Conservation (phyloP, 2,888 invertebrate species). For the Netelia fuscicornis region DNA sequence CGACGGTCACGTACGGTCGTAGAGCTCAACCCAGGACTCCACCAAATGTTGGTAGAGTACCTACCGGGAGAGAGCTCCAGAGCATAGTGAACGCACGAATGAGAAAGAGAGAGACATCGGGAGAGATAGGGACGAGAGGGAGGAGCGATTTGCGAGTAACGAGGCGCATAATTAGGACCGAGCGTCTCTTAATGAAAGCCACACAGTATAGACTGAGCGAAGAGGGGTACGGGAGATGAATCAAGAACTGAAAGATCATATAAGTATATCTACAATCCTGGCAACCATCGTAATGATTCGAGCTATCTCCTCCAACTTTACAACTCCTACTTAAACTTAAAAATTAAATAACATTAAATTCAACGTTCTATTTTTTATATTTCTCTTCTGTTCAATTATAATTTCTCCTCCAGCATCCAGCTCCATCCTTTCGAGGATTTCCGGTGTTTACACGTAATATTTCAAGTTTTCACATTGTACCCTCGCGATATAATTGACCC, state of each 20-base stretch:
- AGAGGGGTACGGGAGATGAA: constrained; percentile 18
- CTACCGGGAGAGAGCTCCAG: constrained; percentile 32
- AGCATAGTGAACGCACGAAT: constrained; percentile 25
- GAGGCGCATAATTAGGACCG: constrained; percentile 74
- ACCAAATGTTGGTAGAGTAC: constrained; percentile 21
- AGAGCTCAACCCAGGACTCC: constrained; percentile 41
- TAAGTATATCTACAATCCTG: not conserved
- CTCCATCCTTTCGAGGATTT: not conserved
- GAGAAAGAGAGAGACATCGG: not conserved
- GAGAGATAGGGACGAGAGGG: constrained; percentile 14
- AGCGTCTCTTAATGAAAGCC: constrained; percentile 73
- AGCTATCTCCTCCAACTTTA: constrained; percentile 14
- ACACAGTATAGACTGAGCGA: constrained; percentile 54
- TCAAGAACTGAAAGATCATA: not conserved
- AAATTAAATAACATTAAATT: not conserved
- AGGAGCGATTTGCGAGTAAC: constrained; percentile 65
- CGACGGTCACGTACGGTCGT: constrained; percentile 56
- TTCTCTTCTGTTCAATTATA: not conserved
- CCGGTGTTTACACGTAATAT: not conserved
- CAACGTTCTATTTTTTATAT: not conserved
- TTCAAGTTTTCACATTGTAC: constrained; percentile 3
- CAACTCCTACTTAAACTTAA: not conserved
- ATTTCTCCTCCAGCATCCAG: not conserved
- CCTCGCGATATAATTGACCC: constrained; percentile 29
- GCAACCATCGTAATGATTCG: constrained; percentile 36